phyloP scores from a whole-genome alignment of 2,113 vertebrate species.

The Boulengeromyrus knoepffleri region DNA sequence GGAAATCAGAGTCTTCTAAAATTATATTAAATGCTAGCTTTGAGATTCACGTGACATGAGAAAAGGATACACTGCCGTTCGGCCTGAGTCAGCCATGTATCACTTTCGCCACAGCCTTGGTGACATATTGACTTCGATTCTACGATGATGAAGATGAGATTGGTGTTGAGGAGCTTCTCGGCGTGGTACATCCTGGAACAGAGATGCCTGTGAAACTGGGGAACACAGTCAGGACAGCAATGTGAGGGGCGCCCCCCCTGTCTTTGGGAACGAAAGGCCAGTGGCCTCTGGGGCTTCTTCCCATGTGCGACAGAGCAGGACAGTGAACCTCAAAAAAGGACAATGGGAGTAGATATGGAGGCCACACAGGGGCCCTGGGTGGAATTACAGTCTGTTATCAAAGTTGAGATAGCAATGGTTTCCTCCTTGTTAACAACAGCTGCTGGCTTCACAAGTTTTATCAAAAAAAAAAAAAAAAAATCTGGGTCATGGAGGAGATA shows the following conservation, averaged over 20 bases:
- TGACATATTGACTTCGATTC: slow-evolving; percentile 84
- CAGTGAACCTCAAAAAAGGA: neutral
- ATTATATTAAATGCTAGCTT: neutral
- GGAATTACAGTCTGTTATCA: neutral
- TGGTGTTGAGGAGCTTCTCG: slow-evolving; percentile 91
- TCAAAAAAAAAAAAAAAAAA: neutral
- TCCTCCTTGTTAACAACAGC: neutral
- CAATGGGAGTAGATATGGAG: neutral
- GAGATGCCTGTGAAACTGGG: neutral
- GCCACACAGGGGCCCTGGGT: neutral
- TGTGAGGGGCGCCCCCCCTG: neutral
- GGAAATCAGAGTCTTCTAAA: neutral
- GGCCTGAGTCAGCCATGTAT: slow-evolving; percentile 70
- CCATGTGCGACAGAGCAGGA: neutral
- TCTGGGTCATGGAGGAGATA: neutral
- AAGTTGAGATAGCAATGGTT: neutral
- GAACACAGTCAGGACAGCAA: neutral
- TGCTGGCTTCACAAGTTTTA: neutral
- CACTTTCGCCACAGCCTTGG: slow-evolving; percentile 71
- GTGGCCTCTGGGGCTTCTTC: neutral
- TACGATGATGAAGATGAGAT: slow-evolving; percentile 90
- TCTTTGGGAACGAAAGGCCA: neutral
- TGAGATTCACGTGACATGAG: neutral
- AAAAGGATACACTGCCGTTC: slow-evolving; percentile 97
- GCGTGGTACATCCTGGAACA: slow-evolving; percentile 75